A percentile compares a stretch with the other conserved stretches of the same genome.
These are phyloP conservation scores for Epinephelus malabaricus DNA, from an alignment of 2,797 vertebrate genomes.

Conservation along the genomic window DNA sequence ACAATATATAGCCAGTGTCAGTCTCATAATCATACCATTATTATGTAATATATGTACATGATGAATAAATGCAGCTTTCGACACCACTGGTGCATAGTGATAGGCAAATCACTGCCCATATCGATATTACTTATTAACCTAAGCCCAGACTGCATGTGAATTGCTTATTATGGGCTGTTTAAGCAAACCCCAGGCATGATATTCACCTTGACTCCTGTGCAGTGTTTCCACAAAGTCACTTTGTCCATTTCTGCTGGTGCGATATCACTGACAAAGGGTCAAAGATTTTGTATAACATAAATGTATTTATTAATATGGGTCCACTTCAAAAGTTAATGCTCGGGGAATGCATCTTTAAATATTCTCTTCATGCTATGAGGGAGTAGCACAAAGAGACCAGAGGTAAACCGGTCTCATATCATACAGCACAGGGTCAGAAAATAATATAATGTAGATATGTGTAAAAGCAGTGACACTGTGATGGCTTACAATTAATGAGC, in stretches of 20 bases:
- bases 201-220: conserved; percentile 70
- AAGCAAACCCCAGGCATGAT: conserved; percentile 30
- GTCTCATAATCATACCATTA: conserved; percentile 65
- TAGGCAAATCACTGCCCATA: conserved; percentile 67
- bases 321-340: conserved; percentile 61
- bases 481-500: neutral
- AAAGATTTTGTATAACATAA: conserved; percentile 45
- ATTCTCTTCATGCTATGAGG: conserved; percentile 40
- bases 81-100: conserved; percentile 67
- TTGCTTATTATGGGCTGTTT: conserved; percentile 53
- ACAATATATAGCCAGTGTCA: conserved; percentile 67
- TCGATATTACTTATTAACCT: conserved; percentile 67
- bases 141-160: conserved; percentile 33
- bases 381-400: neutral
- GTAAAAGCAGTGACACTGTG: neutral
- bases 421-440: conserved; percentile 23
- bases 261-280: conserved; percentile 58
- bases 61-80: conserved; percentile 51
- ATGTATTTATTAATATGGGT: conserved; percentile 56
- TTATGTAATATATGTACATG: conserved; percentile 61
- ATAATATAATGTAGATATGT: conserved; percentile 20
- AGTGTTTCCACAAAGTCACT: conserved; percentile 56
- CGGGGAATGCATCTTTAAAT: conserved; percentile 69
- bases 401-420: conserved; percentile 8
- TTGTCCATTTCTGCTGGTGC: conserved; percentile 31